Base-by-base conservation (phyloP, 2,797 vertebrate species). In the Sciaenops ocellatus region DNA sequence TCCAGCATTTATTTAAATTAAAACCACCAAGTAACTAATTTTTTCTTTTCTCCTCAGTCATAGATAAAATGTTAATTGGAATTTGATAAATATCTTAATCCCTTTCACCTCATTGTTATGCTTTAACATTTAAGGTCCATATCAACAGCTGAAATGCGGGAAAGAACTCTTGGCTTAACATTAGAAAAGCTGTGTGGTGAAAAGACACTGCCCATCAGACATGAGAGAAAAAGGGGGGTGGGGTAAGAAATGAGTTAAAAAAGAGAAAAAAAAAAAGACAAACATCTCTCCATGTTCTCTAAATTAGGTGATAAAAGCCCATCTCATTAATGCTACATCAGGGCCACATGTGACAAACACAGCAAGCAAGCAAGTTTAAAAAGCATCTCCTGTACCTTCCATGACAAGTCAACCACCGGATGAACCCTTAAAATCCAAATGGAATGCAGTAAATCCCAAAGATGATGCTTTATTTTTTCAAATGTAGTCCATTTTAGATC, bases 281-380 rank as follows among this genome's bases (percentile, higher is more conserved):
- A 93, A 93, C 90, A 91, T 94, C 84, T 82, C 85, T 83, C 67
- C 66, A 79, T 69, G 76, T 82, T 82, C 79, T 87, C 72, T 90
- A 86, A 94, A 94, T 92, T 63, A 93, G 92, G 92, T 79, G 90
- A 80, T 92, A 93, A 95, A 82, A 91, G 90, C 84, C 90, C 78
- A 79, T 85, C 87, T 89, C 91, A 90, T 93, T 90, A 92, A 92
- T 86, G 90, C 81, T 83, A 85, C 70, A 68, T 75, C 67, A 73
- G 79, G 78, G 83, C 69, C 76, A 79, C 76, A 79, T 70, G 85
- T 86, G 79, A 90, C 70, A 89, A 85, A 83, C 86, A 82, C 60
- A 66, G 68, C 26, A 48, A 73, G 51, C n/a, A 22, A 22, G 56
- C 24, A 17, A 41, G 24, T 51, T 66, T 61, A 41, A 68, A 80